Percentiles rank a stretch among this genome's conserved stretches.
phyloP scores from a whole-genome alignment of 2,888 invertebrate species.

The Agonopterix heracliana region DNA sequence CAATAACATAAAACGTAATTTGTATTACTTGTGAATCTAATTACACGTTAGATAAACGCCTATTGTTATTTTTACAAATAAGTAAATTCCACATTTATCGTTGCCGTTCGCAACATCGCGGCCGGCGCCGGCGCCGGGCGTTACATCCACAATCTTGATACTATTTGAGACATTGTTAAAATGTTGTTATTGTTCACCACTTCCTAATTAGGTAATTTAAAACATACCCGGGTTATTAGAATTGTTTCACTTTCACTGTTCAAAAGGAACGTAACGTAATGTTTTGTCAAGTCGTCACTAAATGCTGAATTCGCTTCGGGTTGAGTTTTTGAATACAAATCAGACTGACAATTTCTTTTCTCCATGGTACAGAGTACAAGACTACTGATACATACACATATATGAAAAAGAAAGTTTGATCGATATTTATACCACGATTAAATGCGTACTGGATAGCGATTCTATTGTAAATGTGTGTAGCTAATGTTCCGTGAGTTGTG shows the following conservation, averaged over 20 bases:
- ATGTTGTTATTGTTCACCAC: conserved; percentile 14
- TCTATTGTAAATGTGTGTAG: background rate
- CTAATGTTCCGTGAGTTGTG: background rate
- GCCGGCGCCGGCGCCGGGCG: too few relatives aligned
- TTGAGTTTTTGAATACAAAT: conserved; percentile 59
- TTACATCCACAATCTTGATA: conserved; percentile 9
- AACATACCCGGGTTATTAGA: conserved; percentile 22
- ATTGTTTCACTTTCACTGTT: conserved; percentile 41
- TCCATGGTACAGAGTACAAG: conserved; percentile 49
- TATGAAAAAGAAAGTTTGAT: background rate
- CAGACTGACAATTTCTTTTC: conserved; percentile 59
- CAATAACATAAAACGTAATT: too few relatives aligned
- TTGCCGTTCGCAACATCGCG: too few relatives aligned
- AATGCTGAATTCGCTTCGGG: conserved; percentile 46
- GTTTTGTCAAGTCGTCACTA: conserved; percentile 31
- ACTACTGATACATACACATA: background rate
- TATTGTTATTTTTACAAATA: too few relatives aligned
- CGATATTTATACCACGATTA: background rate
- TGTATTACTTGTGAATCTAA: too few relatives aligned
- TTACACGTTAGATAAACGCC: too few relatives aligned
- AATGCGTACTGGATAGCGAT: background rate
- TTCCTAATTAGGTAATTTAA: conserved; percentile 36
- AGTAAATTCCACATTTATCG: too few relatives aligned
- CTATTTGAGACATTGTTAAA: conserved; percentile 5
- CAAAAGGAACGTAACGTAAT: conserved; percentile 37